A percentile compares a stretch with the other conserved stretches of the same genome.
phyloP scores from a whole-genome alignment of 2,113 vertebrate genomes.

The Zapus hudsonius region DNA sequence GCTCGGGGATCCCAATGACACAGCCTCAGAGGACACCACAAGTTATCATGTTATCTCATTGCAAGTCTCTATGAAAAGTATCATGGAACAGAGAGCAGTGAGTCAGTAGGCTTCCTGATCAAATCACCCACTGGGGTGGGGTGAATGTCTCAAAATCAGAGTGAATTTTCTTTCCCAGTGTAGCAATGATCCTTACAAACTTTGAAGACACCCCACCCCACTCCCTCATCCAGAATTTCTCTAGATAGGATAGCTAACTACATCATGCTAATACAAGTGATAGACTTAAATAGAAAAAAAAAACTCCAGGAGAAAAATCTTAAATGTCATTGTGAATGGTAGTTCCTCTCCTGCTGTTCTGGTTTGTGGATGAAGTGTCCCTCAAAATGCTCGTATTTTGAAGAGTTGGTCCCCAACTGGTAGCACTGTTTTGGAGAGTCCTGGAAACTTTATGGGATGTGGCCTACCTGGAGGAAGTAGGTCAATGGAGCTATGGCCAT shows the following conservation, averaged over 20 bases:
- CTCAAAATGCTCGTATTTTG: neutral
- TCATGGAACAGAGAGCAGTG: neutral
- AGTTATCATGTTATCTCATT: neutral
- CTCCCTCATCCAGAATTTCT: neutral
- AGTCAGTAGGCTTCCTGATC: conserved; percentile 36
- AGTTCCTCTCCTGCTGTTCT: neutral
- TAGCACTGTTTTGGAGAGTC: neutral
- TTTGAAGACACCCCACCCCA: neutral
- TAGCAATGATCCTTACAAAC: neutral
- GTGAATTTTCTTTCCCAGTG: conserved; percentile 2
- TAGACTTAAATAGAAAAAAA: neutral
- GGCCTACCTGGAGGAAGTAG: neutral
- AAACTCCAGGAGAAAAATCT: neutral
- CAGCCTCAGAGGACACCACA: neutral
- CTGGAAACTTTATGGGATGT: too few species aligned
- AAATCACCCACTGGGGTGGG: neutral
- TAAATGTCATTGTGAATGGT: neutral
- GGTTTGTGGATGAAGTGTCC: neutral
- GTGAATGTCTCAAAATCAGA: conserved; percentile 41
- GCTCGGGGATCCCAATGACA: conserved; percentile 35
- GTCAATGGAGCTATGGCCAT: neutral
- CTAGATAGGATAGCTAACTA: conserved; percentile 14
- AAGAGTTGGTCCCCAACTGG: too few species aligned
- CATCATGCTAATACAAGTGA: neutral
- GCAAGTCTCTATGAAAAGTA: conserved; percentile 23